Evolutionary conservation across 2,113 vertebrate genomes (phyloP).

Genomic region (Scomber japonicus): DNA sequence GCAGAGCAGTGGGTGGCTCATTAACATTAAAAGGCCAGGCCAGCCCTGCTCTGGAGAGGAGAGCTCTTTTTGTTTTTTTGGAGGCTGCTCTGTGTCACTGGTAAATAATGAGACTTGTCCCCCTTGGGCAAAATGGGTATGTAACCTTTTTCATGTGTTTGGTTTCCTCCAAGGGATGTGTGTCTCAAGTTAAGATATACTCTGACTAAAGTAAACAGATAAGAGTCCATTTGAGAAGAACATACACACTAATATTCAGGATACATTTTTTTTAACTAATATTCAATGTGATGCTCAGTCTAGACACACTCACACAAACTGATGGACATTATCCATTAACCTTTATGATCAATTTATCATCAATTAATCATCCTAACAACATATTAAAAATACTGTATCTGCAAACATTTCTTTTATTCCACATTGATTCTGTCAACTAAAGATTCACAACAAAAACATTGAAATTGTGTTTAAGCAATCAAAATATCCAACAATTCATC

Average conservation of each 20-base stretch:
- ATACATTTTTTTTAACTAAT: too few species aligned
- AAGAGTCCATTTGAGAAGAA: neutral
- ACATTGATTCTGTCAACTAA: neutral
- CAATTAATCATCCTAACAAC: neutral
- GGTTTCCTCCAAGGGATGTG: conserved; percentile 17
- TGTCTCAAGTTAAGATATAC: conserved; percentile 14
- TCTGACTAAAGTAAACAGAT: conserved; percentile 2
- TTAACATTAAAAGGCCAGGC: conserved; percentile 71
- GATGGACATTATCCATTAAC: too few species aligned
- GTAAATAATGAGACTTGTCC: conserved; percentile 64
- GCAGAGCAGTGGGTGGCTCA: conserved; percentile 47
- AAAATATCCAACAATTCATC: neutral
- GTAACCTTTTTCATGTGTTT: conserved; percentile 34
- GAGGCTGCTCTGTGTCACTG: conserved; percentile 53
- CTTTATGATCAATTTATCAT: neutral
- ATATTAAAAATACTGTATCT: too few species aligned
- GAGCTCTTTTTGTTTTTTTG: conserved; percentile 5
- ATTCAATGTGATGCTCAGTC: too few species aligned
- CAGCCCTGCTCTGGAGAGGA: conserved; percentile 33
- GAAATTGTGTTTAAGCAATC: neutral
- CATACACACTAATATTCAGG: neutral
- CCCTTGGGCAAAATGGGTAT: conserved; percentile 46
- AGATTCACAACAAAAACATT: neutral
- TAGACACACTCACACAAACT: too few species aligned
- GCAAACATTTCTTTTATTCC: neutral